A percentile compares a stretch with the other conserved stretches of the same genome.
These are phyloP conservation scores for Pedionomus torquatus DNA, from an alignment of 2,113 vertebrate genomes.

Conservation along the genomic window DNA sequence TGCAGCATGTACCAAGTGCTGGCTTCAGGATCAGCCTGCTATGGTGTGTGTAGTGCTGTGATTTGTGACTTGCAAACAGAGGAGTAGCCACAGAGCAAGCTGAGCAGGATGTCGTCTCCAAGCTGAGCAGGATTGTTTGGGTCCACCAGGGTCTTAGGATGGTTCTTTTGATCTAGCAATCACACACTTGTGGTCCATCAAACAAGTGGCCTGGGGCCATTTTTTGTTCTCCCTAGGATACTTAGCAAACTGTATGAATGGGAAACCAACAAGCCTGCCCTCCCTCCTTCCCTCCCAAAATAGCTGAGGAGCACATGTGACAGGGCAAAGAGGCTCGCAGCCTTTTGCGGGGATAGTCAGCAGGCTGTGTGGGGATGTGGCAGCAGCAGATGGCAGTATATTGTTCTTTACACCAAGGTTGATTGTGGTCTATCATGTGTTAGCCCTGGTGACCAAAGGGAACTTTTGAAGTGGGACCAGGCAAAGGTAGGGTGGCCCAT, in stretches of 20 bases:
- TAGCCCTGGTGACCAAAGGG: not conserved
- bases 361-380: not conserved
- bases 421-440: not conserved
- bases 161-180: not conserved
- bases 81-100: not conserved
- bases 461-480: not conserved
- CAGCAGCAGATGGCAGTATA: not conserved
- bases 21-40: fast-evolving
- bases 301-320: not conserved
- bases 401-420: not conserved
- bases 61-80: not conserved
- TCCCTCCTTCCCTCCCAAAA: not conserved
- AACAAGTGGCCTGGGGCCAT: not conserved
- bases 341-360: not conserved
- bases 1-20: not conserved
- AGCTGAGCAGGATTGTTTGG: not conserved
- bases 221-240: not conserved
- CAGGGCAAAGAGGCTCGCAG: not conserved
- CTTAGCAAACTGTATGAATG: not conserved
- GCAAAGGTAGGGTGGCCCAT: not conserved
- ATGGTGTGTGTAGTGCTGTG: not conserved
- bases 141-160: not conserved
- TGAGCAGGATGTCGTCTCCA: not conserved
- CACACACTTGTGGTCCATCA: not conserved
- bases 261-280: not conserved